Base-by-base conservation (phyloP, 1,140 invertebrate species). In the Onthophagus taurus region DNA sequence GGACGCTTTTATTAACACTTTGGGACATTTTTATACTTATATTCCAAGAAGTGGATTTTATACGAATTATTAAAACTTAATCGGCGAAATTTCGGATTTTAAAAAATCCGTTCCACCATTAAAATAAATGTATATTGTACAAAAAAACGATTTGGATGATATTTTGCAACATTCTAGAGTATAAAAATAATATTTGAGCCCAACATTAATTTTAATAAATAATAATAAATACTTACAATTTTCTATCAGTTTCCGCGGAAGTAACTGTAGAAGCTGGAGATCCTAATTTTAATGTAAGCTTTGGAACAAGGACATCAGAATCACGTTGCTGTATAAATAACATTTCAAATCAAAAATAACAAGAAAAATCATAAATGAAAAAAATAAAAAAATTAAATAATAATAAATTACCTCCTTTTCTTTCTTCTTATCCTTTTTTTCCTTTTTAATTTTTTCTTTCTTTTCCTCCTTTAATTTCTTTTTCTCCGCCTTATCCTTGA, bases 251-350 rank as follows among this genome's bases (percentile, higher is more conserved):
- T 37, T 82, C 80, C 1, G 78, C 77, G 7, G 78, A 77, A 34
- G 74, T 72, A 4, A 78, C 76, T 45, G 76, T 69, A 54, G 80
- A 77, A 21, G 80, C 80, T 36, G 65, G 68, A 45, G 80, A 75
- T 49, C 77, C 76, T 24, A 90, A 63, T 65, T 88, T 89, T 8
- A 90, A 67, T 3, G 85, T 88, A 21, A 89, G 65, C 67, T 89
- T 90, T 9, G 85, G 85, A 20, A 87, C 75, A 37, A 51, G 31
- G 19, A 31, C 47, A 59, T 72, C 70, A 45, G 67, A 65, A 46
- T 72, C 68, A 38, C 65, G 66, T 63, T 35, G 18, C 39, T 51
- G 31, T 16, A n/a, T n/a, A 47, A 43, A 42, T 31, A 23, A 30
- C 23, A 21, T n/a, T 26, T 39, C 8, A 7, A 44, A 50, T 45